A percentile compares a stretch with the other conserved stretches of the same genome.
Conservation (phyloP, 2,797 vertebrate species). For the Mareca penelope region DNA sequence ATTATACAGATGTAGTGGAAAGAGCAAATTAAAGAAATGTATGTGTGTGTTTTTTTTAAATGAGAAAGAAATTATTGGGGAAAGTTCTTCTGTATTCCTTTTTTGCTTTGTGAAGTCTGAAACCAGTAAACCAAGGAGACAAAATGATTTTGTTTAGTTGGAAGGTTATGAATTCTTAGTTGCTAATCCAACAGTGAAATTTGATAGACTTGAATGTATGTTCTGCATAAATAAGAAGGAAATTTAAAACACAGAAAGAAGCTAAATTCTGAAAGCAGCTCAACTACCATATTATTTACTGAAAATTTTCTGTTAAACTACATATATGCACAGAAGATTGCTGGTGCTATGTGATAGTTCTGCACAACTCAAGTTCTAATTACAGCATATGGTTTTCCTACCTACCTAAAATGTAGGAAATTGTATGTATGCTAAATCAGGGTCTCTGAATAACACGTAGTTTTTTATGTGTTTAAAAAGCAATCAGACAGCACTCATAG, state of each 20-base stretch:
- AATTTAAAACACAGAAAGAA: background rate
- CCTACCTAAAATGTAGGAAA: background rate
- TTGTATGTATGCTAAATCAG: background rate
- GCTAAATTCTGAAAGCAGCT: background rate
- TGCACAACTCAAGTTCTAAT: background rate
- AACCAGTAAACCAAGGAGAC: background rate
- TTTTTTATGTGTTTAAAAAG: background rate
- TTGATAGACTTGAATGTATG: background rate
- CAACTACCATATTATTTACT: background rate
- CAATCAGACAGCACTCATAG: background rate
- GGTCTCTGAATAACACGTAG: background rate
- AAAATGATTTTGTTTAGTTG: background rate
- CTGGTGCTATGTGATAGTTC: background rate
- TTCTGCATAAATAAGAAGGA: background rate
- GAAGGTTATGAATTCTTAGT: background rate
- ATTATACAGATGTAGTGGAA: background rate
- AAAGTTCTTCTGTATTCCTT: background rate
- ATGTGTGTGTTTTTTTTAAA: background rate
- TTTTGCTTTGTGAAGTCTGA: background rate
- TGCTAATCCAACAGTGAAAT: background rate
- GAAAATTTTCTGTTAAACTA: background rate
- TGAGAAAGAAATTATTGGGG: background rate
- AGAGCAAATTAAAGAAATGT: background rate
- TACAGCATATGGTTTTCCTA: background rate
- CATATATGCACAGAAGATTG: background rate